Base-by-base conservation (phyloP, 1,140 invertebrate genomes). In the Hesperophylax magnus region DNA sequence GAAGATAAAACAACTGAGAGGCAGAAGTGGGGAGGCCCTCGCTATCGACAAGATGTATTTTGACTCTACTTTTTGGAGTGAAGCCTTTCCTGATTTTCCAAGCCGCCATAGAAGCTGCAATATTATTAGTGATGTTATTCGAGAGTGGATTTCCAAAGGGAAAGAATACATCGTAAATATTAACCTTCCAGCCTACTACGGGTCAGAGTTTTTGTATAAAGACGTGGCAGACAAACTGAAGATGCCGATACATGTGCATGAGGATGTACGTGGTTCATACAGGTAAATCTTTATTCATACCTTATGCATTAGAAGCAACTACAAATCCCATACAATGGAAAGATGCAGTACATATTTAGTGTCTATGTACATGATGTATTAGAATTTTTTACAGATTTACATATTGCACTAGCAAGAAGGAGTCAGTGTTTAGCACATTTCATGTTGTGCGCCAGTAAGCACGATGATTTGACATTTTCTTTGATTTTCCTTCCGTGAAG, bases 51-150 rank as follows among this genome's bases (percentile, higher is more conserved):
- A 90, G 61, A 85, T 95, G 53, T 95, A 95, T 85, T 87, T 95
- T 7, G 94, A 95, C 85, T 94, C 94, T 15, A 95, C 94, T 1
- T 95, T 95, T 85, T 90, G 93, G 24, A 84, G 88, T 69, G 75
- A 86, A 53, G 54, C 84, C 1, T 93, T 91, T 82, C 76, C 84
- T 1, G 79, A 85, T 60, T 93, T 95, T 80, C 94, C 94, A 0
- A 91, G 87, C 80, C 87, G 94, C 67, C 86, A 88, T 31, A 89
- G 92, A 20, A 92, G 91, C 85, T 82, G 92, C 0, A 80, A 87
- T 0, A 86, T 89, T 77, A 87, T 93, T 53, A 86, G 89, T 39
- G 77, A 86, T 54, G 80, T 91, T 31, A 89, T 92, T 11, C 85
- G 87, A 77, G 84, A 91, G 15, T 95, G 93, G 93, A 85, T 94